These are phyloP conservation scores for Parnassius apollo DNA, from an alignment of 2,888 invertebrate genomes.

Conservation along the genomic window DNA sequence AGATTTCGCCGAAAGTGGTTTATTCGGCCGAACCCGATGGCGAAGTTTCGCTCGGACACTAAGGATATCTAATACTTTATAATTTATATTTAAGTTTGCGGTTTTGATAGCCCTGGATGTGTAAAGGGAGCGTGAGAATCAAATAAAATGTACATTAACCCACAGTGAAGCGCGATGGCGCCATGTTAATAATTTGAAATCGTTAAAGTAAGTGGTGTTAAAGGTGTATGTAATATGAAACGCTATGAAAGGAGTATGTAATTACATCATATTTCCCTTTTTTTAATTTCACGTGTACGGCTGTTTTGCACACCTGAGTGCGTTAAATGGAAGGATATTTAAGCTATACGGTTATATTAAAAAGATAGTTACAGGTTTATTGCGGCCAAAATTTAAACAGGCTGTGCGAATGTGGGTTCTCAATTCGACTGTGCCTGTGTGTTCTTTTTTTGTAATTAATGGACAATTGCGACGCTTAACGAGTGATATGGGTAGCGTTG, in stretches of 20 bases:
- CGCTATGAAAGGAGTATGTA: constrained; percentile 5
- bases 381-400: no score
- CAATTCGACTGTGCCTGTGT: no score
- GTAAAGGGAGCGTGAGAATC: constrained; percentile 26
- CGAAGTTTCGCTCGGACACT: no score
- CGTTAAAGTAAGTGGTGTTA: constrained; percentile 6
- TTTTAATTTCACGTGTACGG: not conserved
- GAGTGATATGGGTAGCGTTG: no score
- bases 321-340: not conserved
- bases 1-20: no score
- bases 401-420: no score
- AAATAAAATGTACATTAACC: constrained; percentile 28
- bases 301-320: not conserved
- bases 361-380: no score
- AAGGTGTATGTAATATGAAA: constrained; percentile 6
- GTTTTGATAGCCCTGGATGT: not conserved
- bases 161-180: constrained; percentile 1
- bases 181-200: constrained; percentile 14
- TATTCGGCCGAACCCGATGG: no score
- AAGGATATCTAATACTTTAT: no score
- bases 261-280: not conserved
- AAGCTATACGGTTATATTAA: no score
- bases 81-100: not conserved
- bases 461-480: no score
- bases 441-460: no score